Conservation (phyloP, 2,888 invertebrate genomes). For the Crocallis elinguaria region DNA sequence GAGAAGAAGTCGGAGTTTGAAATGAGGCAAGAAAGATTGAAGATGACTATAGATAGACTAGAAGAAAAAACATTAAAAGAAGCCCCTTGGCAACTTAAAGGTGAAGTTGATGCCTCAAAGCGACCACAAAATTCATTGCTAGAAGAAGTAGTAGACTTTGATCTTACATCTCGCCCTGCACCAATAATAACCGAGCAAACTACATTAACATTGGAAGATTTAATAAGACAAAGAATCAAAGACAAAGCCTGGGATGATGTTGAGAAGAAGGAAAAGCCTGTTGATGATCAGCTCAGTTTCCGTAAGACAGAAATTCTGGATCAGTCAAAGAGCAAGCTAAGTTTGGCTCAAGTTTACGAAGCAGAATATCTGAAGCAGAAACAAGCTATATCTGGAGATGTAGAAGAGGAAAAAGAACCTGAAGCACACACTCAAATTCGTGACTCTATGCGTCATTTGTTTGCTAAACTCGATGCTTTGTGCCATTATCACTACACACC, state of each 20-base stretch:
- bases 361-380: slow-evolving; percentile 91
- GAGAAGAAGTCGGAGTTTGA: slow-evolving; percentile 89
- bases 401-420: slow-evolving; percentile 87
- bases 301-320: slow-evolving; percentile 95
- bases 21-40: slow-evolving; percentile 88
- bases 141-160: slow-evolving; percentile 96
- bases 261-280: slow-evolving; percentile 92
- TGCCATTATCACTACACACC: slow-evolving; percentile 98
- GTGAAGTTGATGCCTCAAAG: slow-evolving; percentile 91
- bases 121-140: slow-evolving; percentile 97
- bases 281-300: slow-evolving; percentile 92
- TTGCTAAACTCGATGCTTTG: slow-evolving; percentile 95
- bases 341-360: slow-evolving; percentile 97
- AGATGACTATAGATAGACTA: slow-evolving; percentile 87
- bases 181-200: slow-evolving; percentile 97
- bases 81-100: slow-evolving; percentile 97
- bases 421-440: slow-evolving; percentile 92
- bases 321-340: slow-evolving; percentile 97
- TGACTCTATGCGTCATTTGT: slow-evolving; percentile 89
- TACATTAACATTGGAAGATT: slow-evolving; percentile 93
- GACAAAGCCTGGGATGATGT: slow-evolving; percentile 98
- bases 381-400: slow-evolving; percentile 82
- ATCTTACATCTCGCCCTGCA: slow-evolving; percentile 92
- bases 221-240: slow-evolving; percentile 96
- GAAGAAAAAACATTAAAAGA: slow-evolving; percentile 91